A percentile compares a stretch with the other conserved stretches of the same genome.
These are phyloP conservation scores for Tupaia chinensis DNA, from an alignment of 2,113 vertebrate species.

Conservation along the genomic window DNA sequence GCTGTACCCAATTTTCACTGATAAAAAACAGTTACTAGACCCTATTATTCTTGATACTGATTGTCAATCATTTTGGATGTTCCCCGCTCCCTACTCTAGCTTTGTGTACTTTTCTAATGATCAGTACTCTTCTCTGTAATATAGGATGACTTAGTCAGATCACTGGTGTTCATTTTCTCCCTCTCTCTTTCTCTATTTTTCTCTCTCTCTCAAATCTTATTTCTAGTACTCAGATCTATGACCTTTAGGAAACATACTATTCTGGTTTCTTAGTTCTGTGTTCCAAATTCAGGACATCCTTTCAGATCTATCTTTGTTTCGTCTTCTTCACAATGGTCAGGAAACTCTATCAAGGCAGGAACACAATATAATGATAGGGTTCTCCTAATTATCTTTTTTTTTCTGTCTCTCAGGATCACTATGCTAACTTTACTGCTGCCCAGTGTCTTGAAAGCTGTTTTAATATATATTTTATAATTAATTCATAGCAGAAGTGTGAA, in stretches of 20 bases:
- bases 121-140: not conserved
- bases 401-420: not conserved
- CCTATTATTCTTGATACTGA: not conserved
- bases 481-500: not conserved
- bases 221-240: not conserved
- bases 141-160: not conserved
- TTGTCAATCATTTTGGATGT: not conserved
- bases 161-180: not conserved
- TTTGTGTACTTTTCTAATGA: not conserved
- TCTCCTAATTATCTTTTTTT: not conserved
- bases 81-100: not conserved
- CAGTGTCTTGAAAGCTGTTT: not conserved
- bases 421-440: not conserved
- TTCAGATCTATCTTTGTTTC: not conserved
- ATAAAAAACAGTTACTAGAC: not conserved
- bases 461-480: not conserved
- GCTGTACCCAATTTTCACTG: not conserved
- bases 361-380: not conserved
- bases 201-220: not conserved
- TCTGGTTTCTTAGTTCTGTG: not conserved
- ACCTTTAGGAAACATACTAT: not conserved
- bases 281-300: not conserved
- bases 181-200: not conserved
- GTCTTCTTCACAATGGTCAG: not conserved
- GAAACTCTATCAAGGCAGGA: not conserved